Evolutionary conservation across 2,888 invertebrate genomes (phyloP).

Genomic region (Lymantria dispar): DNA sequence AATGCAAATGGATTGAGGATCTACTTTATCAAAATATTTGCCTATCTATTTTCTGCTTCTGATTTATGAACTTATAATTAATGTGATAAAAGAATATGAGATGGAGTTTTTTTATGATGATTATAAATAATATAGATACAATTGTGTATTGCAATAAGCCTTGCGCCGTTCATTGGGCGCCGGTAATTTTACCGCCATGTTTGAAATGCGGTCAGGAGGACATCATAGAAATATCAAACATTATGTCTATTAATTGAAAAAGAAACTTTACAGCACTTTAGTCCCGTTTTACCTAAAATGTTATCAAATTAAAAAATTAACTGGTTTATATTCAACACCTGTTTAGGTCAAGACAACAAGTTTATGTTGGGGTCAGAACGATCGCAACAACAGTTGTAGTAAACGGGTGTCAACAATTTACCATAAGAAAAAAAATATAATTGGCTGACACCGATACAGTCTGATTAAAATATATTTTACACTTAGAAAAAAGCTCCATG

Average conservation of each 20-base stretch:
- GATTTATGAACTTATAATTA: no score
- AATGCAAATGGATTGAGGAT: no score
- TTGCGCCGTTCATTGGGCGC: no score
- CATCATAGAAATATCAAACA: no score
- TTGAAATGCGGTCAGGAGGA: no score
- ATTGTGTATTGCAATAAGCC: no score
- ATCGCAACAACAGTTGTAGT: conserved; percentile 14
- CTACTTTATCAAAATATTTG: no score
- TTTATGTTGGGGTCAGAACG: conserved; percentile 24
- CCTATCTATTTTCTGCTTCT: no score
- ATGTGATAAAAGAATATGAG: no score
- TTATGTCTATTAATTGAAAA: background rate
- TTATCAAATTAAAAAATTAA: conserved; percentile 5
- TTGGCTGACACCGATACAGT: conserved; percentile 5
- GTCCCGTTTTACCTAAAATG: conserved; percentile 4
- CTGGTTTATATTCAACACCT: conserved; percentile 15
- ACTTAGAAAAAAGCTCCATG: background rate
- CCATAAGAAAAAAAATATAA: background rate
- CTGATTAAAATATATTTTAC: conserved; percentile 1
- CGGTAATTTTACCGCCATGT: no score
- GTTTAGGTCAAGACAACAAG: conserved; percentile 22
- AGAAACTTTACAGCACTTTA: background rate
- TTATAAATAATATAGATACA: no score
- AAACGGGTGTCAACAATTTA: conserved; percentile 5
- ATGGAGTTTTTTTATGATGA: no score